These are phyloP conservation scores for Hedychridium roseum DNA, from an alignment of 2,888 invertebrate genomes.

Conservation along the genomic window DNA sequence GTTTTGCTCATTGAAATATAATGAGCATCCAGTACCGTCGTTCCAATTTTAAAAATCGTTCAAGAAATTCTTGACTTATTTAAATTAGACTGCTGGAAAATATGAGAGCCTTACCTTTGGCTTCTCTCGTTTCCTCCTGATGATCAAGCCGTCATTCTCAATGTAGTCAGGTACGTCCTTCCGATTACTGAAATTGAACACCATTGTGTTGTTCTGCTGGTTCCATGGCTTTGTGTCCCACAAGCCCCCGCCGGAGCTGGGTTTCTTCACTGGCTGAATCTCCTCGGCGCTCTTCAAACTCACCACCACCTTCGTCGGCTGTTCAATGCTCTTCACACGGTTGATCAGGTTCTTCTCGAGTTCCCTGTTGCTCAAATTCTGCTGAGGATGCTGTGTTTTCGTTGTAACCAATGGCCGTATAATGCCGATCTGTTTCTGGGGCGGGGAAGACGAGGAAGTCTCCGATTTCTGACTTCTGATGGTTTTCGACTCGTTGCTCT, in stretches of 20 bases:
- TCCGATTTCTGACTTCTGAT: constrained; percentile 50
- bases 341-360: constrained; percentile 76
- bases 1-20: too few relatives aligned
- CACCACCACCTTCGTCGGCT: constrained; percentile 65
- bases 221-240: constrained; percentile 65
- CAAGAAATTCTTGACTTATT: too few relatives aligned
- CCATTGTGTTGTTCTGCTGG: constrained; percentile 76
- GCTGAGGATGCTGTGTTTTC: constrained; percentile 57
- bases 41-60: too few relatives aligned
- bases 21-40: too few relatives aligned
- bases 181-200: constrained; percentile 86
- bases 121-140: constrained; percentile 73
- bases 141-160: constrained; percentile 85
- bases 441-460: constrained; percentile 41
- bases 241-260: constrained; percentile 49
- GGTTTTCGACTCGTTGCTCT: constrained; percentile 51
- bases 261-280: constrained; percentile 57
- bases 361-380: constrained; percentile 69
- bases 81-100: too few relatives aligned
- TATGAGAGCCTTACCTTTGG: constrained; percentile 73
- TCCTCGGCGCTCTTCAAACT: constrained; percentile 61
- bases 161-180: constrained; percentile 91
- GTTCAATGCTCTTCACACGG: constrained; percentile 70
- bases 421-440: constrained; percentile 66
- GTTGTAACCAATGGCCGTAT: constrained; percentile 65